Evolutionary conservation across 2,888 invertebrate species (phyloP).

Genomic region (Folsomia candida): DNA sequence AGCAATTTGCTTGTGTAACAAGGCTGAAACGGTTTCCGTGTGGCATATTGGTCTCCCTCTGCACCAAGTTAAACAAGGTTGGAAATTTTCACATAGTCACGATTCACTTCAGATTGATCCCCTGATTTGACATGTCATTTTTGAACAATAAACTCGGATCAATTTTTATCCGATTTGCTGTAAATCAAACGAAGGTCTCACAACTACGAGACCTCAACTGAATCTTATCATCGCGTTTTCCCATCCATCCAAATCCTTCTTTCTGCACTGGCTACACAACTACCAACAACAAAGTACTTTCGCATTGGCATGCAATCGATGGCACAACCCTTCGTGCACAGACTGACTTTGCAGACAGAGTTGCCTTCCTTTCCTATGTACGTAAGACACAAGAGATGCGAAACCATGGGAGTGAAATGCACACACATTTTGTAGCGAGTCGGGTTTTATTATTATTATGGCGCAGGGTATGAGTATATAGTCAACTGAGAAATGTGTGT

Average conservation of each 20-base stretch:
- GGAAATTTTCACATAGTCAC: slow-evolving; percentile 19
- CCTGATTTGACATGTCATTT: slow-evolving; percentile 21
- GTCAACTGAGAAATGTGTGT: background rate
- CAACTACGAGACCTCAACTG: background rate
- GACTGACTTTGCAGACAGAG: background rate
- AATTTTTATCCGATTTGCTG: slow-evolving; percentile 21
- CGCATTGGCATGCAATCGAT: background rate
- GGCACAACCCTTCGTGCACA: background rate
- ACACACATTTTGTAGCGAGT: background rate
- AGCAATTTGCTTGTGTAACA: background rate
- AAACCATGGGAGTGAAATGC: background rate
- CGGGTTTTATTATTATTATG: background rate
- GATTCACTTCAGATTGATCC: slow-evolving; percentile 20
- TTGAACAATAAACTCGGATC: slow-evolving; percentile 18
- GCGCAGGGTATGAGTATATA: background rate
- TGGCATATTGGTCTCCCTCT: background rate
- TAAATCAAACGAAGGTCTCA: slow-evolving; percentile 8
- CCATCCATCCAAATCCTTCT: background rate
- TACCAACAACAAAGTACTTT: background rate
- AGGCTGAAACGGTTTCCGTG: background rate
- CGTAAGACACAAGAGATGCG: background rate
- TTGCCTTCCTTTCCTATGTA: no score
- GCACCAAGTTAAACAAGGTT: background rate
- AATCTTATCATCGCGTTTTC: background rate
- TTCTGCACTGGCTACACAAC: background rate